These are phyloP conservation scores for Acestrorhynchus altus DNA, from an alignment of 2,797 vertebrate species.

Conservation along the genomic window DNA sequence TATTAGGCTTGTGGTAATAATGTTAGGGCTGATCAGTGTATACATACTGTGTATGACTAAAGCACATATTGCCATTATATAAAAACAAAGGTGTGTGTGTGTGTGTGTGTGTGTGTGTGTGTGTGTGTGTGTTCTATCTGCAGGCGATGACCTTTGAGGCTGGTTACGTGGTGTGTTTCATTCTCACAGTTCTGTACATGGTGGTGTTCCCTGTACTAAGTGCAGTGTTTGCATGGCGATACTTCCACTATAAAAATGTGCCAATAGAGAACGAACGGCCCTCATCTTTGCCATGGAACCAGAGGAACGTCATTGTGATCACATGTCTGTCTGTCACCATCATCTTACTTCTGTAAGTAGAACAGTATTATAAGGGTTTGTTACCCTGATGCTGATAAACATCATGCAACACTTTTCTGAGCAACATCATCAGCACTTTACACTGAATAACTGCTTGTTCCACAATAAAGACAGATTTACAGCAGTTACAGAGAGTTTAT, in stretches of 20 bases:
- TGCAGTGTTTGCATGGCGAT: conserved; percentile 74
- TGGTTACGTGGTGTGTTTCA: conserved; percentile 76
- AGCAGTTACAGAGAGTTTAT: too few species aligned
- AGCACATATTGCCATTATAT: too few species aligned
- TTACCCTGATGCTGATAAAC: too few species aligned
- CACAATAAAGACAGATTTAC: too few species aligned
- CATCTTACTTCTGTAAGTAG: conserved; percentile 78
- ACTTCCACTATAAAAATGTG: conserved; percentile 63
- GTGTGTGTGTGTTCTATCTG: background rate
- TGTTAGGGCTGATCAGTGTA: too few species aligned
- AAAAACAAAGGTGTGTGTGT: too few species aligned
- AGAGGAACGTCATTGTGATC: conserved; percentile 69
- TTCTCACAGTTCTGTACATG: conserved; percentile 74
- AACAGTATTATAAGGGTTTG: background rate
- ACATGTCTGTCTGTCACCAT: conserved; percentile 73
- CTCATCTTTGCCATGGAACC: conserved; percentile 52
- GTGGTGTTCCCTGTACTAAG: conserved; percentile 71
- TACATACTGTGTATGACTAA: too few species aligned
- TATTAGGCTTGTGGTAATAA: too few species aligned
- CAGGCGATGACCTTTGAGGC: conserved; percentile 80
- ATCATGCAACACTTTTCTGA: too few species aligned
- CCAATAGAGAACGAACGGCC: conserved; percentile 55
- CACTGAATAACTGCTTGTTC: too few species aligned
- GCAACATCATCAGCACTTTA: too few species aligned
- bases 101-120: too few species aligned